A percentile compares a stretch with the other conserved stretches of the same genome.
Evolutionary conservation across 2,888 invertebrate species (phyloP).

Genomic region (Drosophila monieri): DNA sequence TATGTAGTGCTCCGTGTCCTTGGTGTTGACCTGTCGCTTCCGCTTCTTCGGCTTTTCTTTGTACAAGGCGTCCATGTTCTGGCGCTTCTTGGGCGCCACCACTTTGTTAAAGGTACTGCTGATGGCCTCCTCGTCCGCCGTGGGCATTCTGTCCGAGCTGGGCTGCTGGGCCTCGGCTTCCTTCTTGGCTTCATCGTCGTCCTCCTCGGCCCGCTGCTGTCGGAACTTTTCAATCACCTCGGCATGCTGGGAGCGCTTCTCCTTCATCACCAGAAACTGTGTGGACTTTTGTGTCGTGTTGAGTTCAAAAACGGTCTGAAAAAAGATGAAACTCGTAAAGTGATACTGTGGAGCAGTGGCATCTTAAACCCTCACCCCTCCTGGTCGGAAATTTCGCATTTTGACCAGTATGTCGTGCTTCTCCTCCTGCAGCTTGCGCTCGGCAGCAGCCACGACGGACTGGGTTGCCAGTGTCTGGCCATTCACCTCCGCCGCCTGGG

Average conservation of each 20-base stretch:
- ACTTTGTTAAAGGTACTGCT: slow-evolving; percentile 86
- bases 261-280: slow-evolving; percentile 93
- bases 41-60: slow-evolving; percentile 85
- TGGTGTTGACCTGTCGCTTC: slow-evolving; percentile 83
- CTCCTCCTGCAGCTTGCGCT: slow-evolving; percentile 76
- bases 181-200: slow-evolving; percentile 73
- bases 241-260: slow-evolving; percentile 91
- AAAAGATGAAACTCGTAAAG: not conserved
- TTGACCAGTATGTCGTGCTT: slow-evolving; percentile 81
- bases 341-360: no score
- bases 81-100: slow-evolving; percentile 85
- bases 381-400: slow-evolving; percentile 82
- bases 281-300: slow-evolving; percentile 91
- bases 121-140: slow-evolving; percentile 85
- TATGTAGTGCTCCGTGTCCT: slow-evolving; percentile 93
- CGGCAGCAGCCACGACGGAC: slow-evolving; percentile 66
- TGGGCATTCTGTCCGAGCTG: slow-evolving; percentile 64
- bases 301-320: slow-evolving; percentile 94
- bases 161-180: slow-evolving; percentile 47
- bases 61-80: slow-evolving; percentile 86
- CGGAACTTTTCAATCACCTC: slow-evolving; percentile 84
- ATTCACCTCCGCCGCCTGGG: slow-evolving; percentile 83
- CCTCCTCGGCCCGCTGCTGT: slow-evolving; percentile 79
- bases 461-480: slow-evolving; percentile 85
- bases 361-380: slow-evolving; percentile 71